A percentile compares a stretch with the other conserved stretches of the same genome.
Conservation (phyloP, 2,888 invertebrate genomes). For the Tipula vernalis region DNA sequence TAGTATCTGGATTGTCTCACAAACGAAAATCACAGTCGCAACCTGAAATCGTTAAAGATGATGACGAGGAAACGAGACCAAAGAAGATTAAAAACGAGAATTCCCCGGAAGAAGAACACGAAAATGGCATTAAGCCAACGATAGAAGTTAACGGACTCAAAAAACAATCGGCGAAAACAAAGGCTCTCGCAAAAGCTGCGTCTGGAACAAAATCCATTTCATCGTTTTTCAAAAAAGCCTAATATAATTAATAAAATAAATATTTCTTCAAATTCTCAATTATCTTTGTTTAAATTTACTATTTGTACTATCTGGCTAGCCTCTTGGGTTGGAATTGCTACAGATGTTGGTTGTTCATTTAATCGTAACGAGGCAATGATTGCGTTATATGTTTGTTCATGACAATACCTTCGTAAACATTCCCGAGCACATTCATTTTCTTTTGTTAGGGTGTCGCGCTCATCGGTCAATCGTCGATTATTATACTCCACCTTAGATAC, state of each 20-base stretch:
- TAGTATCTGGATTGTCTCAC: conserved; percentile 21
- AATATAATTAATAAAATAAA: background rate
- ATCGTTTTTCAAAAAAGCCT: conserved; percentile 57
- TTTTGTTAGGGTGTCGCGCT: background rate
- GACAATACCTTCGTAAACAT: background rate
- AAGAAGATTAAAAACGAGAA: background rate
- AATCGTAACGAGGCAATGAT: background rate
- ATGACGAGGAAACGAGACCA: conserved; percentile 25
- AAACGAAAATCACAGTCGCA: conserved; percentile 40
- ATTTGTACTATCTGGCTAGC: background rate
- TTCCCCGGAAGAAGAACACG: background rate
- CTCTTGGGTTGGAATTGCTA: background rate
- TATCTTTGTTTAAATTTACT: background rate
- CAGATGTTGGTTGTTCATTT: background rate
- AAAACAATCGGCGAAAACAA: conserved; percentile 53
- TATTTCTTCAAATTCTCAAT: background rate
- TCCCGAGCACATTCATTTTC: background rate
- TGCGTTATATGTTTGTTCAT: background rate
- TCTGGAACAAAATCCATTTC: conserved; percentile 67
- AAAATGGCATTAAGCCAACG: background rate
- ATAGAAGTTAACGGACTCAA: conserved; percentile 24
- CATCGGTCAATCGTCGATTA: background rate
- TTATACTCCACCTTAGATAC: background rate
- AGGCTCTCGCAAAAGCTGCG: conserved; percentile 63
- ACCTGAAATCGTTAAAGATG: conserved; percentile 22